Percentiles rank a stretch among this genome's conserved stretches.
These are phyloP conservation scores for Gorsachius goisagi DNA, from an alignment of 2,113 vertebrate species.

Conservation along the genomic window DNA sequence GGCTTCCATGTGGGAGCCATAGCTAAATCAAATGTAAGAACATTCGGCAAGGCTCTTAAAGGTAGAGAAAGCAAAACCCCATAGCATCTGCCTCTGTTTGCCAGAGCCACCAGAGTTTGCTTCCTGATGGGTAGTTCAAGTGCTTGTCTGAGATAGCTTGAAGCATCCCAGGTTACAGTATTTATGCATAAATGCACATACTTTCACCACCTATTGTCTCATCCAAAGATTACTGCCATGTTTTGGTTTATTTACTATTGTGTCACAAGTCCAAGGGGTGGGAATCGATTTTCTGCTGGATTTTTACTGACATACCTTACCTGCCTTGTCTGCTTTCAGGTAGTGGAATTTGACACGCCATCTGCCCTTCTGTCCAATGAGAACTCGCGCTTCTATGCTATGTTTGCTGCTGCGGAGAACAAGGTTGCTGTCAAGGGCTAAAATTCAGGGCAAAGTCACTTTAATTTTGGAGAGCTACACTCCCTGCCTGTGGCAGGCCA, in stretches of 20 bases:
- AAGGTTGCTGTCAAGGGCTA: constrained; percentile 92
- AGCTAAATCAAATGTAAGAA: not conserved
- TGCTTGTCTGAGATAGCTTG: not conserved
- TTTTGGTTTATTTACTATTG: not conserved
- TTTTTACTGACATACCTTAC: not conserved
- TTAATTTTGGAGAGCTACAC: constrained; percentile 47
- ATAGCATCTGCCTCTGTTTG: not conserved
- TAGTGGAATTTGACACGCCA: constrained; percentile 94
- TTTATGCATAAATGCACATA: not conserved
- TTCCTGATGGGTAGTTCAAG: not conserved
- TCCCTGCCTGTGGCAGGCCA: constrained; percentile 74
- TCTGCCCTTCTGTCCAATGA: constrained; percentile 89
- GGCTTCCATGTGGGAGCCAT: not conserved
- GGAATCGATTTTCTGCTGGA: not conserved
- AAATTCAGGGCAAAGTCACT: constrained; percentile 59
- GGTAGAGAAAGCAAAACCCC: not conserved
- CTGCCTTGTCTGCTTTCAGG: constrained; percentile 74
- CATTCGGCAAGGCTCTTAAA: not conserved
- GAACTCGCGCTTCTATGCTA: constrained; percentile 90
- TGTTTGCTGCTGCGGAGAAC: constrained; percentile 91
- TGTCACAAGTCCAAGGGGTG: not conserved
- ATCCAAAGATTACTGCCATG: not conserved
- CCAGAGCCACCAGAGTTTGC: not conserved
- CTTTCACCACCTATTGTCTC: not conserved
- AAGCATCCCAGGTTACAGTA: not conserved